These are phyloP conservation scores for Sycobia sp. DNA, from an alignment of 1,140 invertebrate species.

Conservation along the genomic window DNA sequence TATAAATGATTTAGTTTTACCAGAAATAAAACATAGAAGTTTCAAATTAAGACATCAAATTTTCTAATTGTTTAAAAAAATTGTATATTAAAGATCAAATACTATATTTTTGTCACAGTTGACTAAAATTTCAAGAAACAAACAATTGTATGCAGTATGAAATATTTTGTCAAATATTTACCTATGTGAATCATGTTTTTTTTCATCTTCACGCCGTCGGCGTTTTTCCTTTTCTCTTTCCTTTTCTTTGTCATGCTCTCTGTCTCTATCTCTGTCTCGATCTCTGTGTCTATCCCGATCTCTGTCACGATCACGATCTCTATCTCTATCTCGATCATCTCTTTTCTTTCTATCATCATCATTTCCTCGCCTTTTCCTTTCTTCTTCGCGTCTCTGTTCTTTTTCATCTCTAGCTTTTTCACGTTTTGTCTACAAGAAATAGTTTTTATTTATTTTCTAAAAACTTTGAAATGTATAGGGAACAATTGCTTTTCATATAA, in stretches of 20 bases:
- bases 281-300: conserved; percentile 55
- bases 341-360: conserved; percentile 57
- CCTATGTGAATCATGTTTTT: conserved; percentile 34
- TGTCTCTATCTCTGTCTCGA: conserved; percentile 40
- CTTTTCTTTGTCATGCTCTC: conserved; percentile 44
- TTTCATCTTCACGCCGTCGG: conserved; percentile 57
- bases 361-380: conserved; percentile 63
- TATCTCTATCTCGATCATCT: conserved; percentile 54
- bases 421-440: conserved; percentile 57
- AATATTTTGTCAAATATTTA: conserved; percentile 3
- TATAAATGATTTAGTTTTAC: too few relatives aligned
- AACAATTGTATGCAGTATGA: background rate
- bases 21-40: too few relatives aligned
- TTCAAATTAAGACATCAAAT: too few relatives aligned
- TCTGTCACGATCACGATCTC: conserved; percentile 46
- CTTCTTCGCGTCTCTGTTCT: conserved; percentile 68
- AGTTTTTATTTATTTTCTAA: too few relatives aligned
- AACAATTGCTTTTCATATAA: too few relatives aligned
- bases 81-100: too few relatives aligned
- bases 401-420: conserved; percentile 73
- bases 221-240: conserved; percentile 55
- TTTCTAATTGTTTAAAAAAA: too few relatives aligned
- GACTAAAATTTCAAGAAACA: too few relatives aligned
- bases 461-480: too few relatives aligned
- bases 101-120: too few relatives aligned